Percentiles rank a stretch among this genome's conserved stretches.
These are phyloP conservation scores for Drosophila borealis DNA, from an alignment of 2,888 invertebrate species.

Conservation along the genomic window DNA sequence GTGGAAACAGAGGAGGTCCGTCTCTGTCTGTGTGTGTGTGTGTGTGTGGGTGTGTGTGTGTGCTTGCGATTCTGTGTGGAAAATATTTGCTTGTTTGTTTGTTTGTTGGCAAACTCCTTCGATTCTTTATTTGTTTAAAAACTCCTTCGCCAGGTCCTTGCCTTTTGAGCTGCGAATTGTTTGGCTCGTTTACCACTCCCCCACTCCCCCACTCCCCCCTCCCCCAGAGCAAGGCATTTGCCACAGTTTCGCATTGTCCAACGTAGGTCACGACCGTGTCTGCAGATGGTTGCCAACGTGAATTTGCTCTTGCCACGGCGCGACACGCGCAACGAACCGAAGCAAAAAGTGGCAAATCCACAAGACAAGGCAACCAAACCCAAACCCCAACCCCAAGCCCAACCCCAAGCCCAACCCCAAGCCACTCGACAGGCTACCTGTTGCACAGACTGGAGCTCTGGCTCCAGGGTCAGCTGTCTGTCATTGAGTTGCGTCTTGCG, in stretches of 20 bases:
- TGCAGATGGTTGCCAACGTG: constrained; percentile 44
- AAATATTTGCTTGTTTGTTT: constrained; percentile 32
- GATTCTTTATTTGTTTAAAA: constrained; percentile 36
- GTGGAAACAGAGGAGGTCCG: not conserved
- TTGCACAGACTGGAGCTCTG: constrained; percentile 30
- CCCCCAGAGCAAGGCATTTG: constrained; percentile 38
- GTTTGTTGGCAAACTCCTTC: constrained; percentile 37
- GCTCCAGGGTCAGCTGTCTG: constrained; percentile 4
- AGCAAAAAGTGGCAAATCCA: constrained; percentile 47
- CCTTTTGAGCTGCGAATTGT: constrained; percentile 12
- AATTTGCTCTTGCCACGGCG: constrained; percentile 15
- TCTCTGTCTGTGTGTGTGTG: not conserved
- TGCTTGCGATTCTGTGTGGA: constrained; percentile 24
- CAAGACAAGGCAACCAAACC: constrained; percentile 29
- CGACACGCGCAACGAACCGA: constrained; percentile 44
- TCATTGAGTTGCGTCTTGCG: not conserved
- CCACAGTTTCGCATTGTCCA: constrained; percentile 60
- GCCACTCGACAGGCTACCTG: constrained; percentile 34
- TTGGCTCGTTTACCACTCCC: not conserved
- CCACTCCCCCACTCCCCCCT: not conserved
- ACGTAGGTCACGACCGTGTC: constrained; percentile 51
- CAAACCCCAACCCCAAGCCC: not conserved
- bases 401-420: not conserved
- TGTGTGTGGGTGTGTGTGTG: constrained; percentile 9
- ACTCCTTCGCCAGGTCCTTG: constrained; percentile 26